Conservation (phyloP, 2,797 vertebrate genomes). For the Crenichthys baileyi region DNA sequence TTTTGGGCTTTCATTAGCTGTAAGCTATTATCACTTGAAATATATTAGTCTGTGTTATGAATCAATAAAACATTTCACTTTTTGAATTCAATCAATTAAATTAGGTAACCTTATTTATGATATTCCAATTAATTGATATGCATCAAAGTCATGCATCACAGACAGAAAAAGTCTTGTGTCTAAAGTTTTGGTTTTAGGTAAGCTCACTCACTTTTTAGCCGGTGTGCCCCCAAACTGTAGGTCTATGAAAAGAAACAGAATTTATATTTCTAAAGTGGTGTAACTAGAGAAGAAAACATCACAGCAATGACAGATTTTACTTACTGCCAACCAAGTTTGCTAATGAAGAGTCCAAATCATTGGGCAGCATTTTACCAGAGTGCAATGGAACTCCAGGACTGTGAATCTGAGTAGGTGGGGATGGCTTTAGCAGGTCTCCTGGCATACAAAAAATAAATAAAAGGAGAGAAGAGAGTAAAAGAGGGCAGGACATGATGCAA, state of each 20-base stretch:
- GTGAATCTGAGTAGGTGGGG: conserved; percentile 80
- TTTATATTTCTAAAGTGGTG: background rate
- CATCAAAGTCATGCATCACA: conserved; percentile 12
- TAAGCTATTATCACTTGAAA: background rate
- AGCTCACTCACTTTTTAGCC: conserved; percentile 88
- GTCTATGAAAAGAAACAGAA: conserved; percentile 74
- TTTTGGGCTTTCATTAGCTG: background rate
- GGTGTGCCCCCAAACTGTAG: conserved; percentile 89
- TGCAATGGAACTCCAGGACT: conserved; percentile 76
- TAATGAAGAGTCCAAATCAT: conserved; percentile 89
- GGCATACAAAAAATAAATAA: conserved; percentile 56
- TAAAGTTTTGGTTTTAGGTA: conserved; percentile 12
- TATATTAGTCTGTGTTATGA: background rate
- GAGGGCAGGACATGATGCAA: conserved; percentile 45
- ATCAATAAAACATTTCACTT: background rate
- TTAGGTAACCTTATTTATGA: no score
- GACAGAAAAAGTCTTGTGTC: conserved; percentile 20
- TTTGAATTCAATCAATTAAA: background rate
- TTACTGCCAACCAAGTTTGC: conserved; percentile 91
- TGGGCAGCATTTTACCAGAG: conserved; percentile 84
- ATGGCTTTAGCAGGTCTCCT: conserved; percentile 87
- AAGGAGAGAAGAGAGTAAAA: conserved; percentile 39
- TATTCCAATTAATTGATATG: background rate
- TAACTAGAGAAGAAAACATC: background rate
- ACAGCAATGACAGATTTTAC: conserved; percentile 40